These are phyloP conservation scores for Sus cebifrons DNA, from an alignment of 2,797 vertebrate species.

Conservation along the genomic window DNA sequence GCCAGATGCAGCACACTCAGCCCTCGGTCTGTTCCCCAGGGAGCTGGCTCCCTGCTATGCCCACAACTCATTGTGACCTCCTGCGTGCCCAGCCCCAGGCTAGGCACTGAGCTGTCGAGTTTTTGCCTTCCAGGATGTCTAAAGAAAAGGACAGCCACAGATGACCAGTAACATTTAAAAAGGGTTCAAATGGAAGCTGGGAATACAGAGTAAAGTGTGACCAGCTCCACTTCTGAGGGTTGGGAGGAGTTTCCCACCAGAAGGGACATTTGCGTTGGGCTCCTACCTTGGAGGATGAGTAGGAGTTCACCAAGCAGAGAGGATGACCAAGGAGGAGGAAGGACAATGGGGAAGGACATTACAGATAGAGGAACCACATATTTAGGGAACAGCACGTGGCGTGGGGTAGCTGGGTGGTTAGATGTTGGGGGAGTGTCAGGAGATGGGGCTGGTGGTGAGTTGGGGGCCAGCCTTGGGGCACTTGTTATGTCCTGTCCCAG, in stretches of 20 bases:
- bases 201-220: neutral
- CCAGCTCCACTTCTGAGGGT: neutral
- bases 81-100: neutral
- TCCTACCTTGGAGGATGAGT: neutral
- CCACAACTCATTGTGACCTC: rapidly evolving
- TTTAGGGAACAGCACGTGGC: rapidly evolving
- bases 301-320: neutral
- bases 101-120: neutral
- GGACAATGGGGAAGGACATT: neutral
- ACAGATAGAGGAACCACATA: neutral
- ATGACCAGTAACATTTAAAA: neutral
- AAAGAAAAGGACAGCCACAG: neutral
- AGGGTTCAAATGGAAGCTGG: neutral
- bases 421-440: neutral
- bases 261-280: neutral
- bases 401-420: rapidly evolving
- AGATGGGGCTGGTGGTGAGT: neutral
- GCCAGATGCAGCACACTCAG: neutral
- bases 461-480: neutral
- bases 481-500: neutral
- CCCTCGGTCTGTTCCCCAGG: neutral
- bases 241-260: neutral
- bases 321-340: neutral
- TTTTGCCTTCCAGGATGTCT: neutral
- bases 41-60: neutral